A percentile compares a stretch with the other conserved stretches of the same genome.
These are phyloP conservation scores for Drosophila neutralis DNA, from an alignment of 2,888 invertebrate genomes.

Conservation along the genomic window DNA sequence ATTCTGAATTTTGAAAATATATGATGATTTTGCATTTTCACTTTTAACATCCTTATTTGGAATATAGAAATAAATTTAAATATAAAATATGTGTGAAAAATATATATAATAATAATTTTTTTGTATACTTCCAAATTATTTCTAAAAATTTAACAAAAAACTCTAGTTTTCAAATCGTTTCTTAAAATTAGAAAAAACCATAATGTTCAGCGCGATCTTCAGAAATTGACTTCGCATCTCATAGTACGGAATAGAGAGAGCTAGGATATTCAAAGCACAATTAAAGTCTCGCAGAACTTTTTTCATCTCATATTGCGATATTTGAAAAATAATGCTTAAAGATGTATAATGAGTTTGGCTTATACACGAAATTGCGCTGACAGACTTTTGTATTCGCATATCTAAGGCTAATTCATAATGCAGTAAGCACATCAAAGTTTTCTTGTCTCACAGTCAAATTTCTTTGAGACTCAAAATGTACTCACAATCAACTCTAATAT, in stretches of 20 bases:
- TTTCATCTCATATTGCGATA: background rate
- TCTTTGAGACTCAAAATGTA: background rate
- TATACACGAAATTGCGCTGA: background rate
- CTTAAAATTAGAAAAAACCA: too few relatives aligned
- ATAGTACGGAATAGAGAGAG: accelerated
- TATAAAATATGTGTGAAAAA: too few relatives aligned
- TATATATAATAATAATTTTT: too few relatives aligned
- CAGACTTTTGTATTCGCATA: background rate
- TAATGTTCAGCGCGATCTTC: background rate
- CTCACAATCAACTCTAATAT: constrained; percentile 25
- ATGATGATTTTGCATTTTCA: background rate
- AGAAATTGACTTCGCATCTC: too few relatives aligned
- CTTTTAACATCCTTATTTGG: too few relatives aligned
- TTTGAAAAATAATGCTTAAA: background rate
- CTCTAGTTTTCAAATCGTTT: too few relatives aligned
- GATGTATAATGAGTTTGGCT: background rate
- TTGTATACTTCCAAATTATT: too few relatives aligned
- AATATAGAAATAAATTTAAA: too few relatives aligned
- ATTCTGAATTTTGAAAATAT: background rate
- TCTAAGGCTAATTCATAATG: background rate
- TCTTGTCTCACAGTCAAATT: constrained; percentile 6
- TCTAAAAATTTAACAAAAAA: too few relatives aligned
- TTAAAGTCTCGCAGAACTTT: background rate
- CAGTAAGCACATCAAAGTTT: constrained; percentile 11
- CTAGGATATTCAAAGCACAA: background rate